Evolutionary conservation across 2,113 vertebrate genomes (phyloP).

Genomic region (Carassius carassius): DNA sequence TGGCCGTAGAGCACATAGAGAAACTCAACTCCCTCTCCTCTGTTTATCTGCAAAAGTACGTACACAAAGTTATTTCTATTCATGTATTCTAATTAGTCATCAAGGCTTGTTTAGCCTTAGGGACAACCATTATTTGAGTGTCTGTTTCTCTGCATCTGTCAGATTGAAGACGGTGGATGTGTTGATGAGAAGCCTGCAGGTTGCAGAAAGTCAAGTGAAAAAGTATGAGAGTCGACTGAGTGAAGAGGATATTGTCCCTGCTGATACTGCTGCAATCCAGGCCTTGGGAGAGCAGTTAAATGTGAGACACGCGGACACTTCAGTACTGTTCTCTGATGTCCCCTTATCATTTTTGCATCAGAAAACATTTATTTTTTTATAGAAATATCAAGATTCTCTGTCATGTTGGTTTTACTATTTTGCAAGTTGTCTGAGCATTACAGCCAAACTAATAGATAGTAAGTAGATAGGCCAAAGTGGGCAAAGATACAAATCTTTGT

Average conservation of each 20-base stretch:
- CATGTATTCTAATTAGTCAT: background rate
- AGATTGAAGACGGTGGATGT: constrained; percentile 91
- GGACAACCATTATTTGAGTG: background rate
- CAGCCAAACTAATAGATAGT: too few relatives aligned
- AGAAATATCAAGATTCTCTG: too few relatives aligned
- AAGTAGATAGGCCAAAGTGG: too few relatives aligned
- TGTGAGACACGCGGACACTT: constrained; percentile 67
- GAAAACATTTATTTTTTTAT: too few relatives aligned
- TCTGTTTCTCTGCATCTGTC: constrained; percentile 11
- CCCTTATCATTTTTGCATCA: too few relatives aligned
- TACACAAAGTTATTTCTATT: background rate
- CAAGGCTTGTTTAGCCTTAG: background rate
- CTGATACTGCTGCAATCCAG: constrained; percentile 81
- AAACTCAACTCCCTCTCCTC: constrained; percentile 83
- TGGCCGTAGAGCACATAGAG: constrained; percentile 86
- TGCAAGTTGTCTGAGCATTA: too few relatives aligned
- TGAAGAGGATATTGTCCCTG: constrained; percentile 89
- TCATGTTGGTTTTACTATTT: too few relatives aligned
- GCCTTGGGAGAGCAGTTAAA: constrained; percentile 75
- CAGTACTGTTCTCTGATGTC: too few relatives aligned
- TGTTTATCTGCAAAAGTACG: constrained; percentile 91
- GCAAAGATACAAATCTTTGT: too few relatives aligned
- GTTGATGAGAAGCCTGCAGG: constrained; percentile 82
- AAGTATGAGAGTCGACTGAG: constrained; percentile 90
- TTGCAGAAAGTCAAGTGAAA: constrained; percentile 86